phyloP scores from a whole-genome alignment of 2,888 invertebrate species.

The Cyclophora punctaria region DNA sequence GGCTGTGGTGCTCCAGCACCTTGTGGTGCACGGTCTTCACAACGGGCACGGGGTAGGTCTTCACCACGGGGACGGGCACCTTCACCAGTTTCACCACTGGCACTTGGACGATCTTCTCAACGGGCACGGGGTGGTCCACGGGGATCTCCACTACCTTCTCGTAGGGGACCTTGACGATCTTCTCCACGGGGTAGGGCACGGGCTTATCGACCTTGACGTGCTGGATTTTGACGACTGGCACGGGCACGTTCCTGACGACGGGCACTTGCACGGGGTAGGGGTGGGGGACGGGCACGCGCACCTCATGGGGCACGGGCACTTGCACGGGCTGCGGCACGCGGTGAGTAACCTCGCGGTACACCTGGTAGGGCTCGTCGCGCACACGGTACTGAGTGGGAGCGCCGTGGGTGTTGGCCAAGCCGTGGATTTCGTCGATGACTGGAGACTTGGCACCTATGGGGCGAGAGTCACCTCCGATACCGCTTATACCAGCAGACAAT shows the following conservation, averaged over 20 bases:
- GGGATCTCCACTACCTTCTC: constrained; percentile 73
- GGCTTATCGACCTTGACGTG: constrained; percentile 74
- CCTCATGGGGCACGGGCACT: constrained; percentile 68
- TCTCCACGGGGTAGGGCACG: constrained; percentile 76
- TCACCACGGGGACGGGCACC: constrained; percentile 58
- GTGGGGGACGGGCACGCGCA: constrained; percentile 72
- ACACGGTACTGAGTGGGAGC: constrained; percentile 58
- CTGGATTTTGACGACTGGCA: constrained; percentile 73
- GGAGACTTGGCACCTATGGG: constrained; percentile 50
- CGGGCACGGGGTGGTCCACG: constrained; percentile 72
- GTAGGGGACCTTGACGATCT: constrained; percentile 73
- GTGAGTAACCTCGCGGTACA: constrained; percentile 64
- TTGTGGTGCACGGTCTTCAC: constrained; percentile 67
- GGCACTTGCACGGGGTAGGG: constrained; percentile 76
- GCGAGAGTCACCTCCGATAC: constrained; percentile 34
- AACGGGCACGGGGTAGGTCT: constrained; percentile 58
- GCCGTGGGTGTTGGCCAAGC: constrained; percentile 55
- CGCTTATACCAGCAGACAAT: constrained; percentile 10
- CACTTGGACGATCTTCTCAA: constrained; percentile 67
- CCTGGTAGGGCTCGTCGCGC: constrained; percentile 59
- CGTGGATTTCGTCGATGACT: constrained; percentile 59
- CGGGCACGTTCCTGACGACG: constrained; percentile 67
- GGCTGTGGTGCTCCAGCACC: constrained; percentile 34
- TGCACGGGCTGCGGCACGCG: constrained; percentile 74
- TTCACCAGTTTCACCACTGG: constrained; percentile 71